Evolutionary conservation across 37 sponge, comb jelly and placozoan genomes (phyloP).

Genomic region (Theonella swinhoei): DNA sequence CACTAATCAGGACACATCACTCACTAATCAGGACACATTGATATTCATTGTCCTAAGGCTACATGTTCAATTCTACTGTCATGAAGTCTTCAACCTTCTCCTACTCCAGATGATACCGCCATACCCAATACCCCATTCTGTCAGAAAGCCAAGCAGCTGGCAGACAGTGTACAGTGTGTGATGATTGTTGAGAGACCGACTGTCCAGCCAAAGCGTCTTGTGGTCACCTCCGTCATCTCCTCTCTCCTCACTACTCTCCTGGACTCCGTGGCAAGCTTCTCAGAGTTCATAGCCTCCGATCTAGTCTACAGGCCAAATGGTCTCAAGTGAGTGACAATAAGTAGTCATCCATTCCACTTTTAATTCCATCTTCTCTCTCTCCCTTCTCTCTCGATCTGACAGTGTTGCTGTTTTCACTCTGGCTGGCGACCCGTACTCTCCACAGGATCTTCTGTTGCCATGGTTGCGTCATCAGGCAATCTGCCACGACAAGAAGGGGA

Average conservation of each 20-base stretch:
- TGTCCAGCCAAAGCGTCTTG: conserved; percentile 38
- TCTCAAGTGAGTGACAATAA: conserved; percentile 58
- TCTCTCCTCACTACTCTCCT: conserved; percentile 28
- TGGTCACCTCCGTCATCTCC: conserved; percentile 7
- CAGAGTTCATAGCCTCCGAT: not conserved
- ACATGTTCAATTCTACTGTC: too few species aligned
- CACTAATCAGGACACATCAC: too few species aligned
- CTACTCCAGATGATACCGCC: not conserved
- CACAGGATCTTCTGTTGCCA: not conserved
- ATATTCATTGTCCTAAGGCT: too few species aligned
- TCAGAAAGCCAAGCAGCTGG: conserved; percentile 23
- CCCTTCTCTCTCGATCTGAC: not conserved
- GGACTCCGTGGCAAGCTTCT: conserved; percentile 3
- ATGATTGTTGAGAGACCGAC: conserved; percentile 20
- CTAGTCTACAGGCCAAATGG: conserved; percentile 9
- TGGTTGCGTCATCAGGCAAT: conserved; percentile 40
- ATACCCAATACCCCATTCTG: conserved; percentile 2
- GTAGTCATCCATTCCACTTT: not conserved
- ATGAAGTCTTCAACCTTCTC: not conserved
- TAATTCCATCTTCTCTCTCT: not conserved
- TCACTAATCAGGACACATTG: too few species aligned
- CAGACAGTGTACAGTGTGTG: conserved; percentile 33
- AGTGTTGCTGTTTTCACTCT: conserved; percentile 53
- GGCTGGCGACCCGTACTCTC: conserved; percentile 51
- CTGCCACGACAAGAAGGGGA: conserved; percentile 11